Percentiles rank a stretch among this genome's conserved stretches.
phyloP scores from a whole-genome alignment of 2,113 vertebrate genomes.

The Canis aureus region DNA sequence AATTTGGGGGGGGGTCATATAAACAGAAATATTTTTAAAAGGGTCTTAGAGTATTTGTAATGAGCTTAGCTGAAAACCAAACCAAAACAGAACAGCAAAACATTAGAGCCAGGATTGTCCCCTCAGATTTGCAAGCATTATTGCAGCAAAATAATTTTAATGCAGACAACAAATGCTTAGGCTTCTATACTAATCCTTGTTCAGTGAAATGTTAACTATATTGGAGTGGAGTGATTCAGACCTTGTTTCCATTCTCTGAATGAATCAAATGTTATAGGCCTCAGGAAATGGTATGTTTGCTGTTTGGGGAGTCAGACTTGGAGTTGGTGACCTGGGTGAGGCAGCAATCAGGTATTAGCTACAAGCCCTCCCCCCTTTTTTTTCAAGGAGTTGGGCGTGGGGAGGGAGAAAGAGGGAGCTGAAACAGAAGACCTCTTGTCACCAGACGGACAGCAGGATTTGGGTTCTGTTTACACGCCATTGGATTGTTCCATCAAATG shows the following conservation, averaged over 20 bases:
- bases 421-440: slow-evolving; percentile 47
- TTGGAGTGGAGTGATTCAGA: background rate
- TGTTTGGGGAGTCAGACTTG: background rate
- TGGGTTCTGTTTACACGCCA: slow-evolving; percentile 62
- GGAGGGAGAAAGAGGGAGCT: background rate
- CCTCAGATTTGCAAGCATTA: background rate
- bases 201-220: background rate
- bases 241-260: background rate
- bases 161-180: background rate
- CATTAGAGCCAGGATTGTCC: background rate
- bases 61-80: slow-evolving; percentile 4
- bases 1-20: background rate
- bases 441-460: slow-evolving; percentile 35
- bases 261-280: background rate
- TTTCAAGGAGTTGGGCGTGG: background rate
- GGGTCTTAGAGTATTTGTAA: background rate
- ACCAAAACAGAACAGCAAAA: background rate
- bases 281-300: background rate
- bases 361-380: background rate
- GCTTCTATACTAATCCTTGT: background rate
- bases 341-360: background rate
- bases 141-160: background rate
- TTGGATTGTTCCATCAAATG: slow-evolving; percentile 47
- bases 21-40: slow-evolving; percentile 38
- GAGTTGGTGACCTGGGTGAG: background rate